phyloP scores from a whole-genome alignment of 1,140 invertebrate species.

The Acromyrmex heyeri region DNA sequence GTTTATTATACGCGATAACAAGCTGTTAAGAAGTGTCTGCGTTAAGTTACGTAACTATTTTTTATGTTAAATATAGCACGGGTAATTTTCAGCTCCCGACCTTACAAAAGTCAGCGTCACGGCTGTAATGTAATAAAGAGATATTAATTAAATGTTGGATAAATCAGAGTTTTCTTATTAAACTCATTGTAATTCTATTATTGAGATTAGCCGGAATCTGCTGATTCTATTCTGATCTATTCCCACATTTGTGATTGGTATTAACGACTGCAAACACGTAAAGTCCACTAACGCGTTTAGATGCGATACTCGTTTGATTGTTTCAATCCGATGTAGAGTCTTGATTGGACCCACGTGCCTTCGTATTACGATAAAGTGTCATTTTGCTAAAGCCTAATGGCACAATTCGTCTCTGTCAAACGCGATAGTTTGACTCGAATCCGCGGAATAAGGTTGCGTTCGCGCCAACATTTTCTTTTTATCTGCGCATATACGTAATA shows the following conservation, averaged over 20 bases:
- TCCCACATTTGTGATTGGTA: neutral
- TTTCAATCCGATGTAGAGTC: neutral
- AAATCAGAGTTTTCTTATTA: too few species aligned
- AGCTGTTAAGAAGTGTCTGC: neutral
- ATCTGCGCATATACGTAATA: neutral
- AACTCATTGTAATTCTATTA: too few species aligned
- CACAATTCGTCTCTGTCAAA: constrained; percentile 43
- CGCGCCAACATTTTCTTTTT: constrained; percentile 37
- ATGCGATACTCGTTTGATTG: neutral
- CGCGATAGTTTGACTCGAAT: constrained; percentile 28
- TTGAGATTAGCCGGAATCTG: too few species aligned
- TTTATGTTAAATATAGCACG: neutral
- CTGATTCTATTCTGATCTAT: too few species aligned
- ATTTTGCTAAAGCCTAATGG: constrained; percentile 49
- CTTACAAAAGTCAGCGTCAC: neutral
- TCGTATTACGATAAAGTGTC: constrained; percentile 47
- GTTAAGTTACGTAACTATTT: neutral
- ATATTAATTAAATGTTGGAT: too few species aligned
- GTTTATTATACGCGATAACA: constrained; percentile 23
- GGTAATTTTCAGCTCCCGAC: neutral
- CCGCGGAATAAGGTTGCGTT: constrained; percentile 41
- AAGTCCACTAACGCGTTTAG: neutral
- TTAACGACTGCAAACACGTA: neutral
- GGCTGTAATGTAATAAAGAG: neutral
- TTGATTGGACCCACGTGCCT: constrained; percentile 17